These are phyloP conservation scores for Dryas iulia DNA, from an alignment of 1,140 invertebrate species.

Conservation along the genomic window DNA sequence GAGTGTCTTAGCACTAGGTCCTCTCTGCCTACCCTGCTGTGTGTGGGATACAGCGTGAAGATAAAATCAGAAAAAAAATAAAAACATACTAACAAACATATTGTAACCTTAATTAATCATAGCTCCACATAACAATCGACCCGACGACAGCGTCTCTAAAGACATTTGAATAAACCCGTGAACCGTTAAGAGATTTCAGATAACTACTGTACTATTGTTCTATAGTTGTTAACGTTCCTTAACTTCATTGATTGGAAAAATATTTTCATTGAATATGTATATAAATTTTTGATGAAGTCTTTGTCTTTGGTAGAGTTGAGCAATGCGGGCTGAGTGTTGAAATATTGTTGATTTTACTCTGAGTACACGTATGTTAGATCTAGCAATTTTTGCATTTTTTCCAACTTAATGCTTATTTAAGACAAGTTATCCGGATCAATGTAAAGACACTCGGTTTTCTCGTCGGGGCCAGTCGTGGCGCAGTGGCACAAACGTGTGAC, in stretches of 20 bases:
- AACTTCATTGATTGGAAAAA: slow-evolving; percentile 14
- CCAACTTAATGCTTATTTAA: too few relatives aligned
- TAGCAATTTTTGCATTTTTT: too few relatives aligned
- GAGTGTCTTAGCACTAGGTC: too few relatives aligned
- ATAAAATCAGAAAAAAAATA: too few relatives aligned
- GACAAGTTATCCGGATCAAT: too few relatives aligned
- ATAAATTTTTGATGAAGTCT: neutral
- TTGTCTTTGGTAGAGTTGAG: neutral
- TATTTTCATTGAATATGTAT: slow-evolving; percentile 11
- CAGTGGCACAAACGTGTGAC: too few relatives aligned
- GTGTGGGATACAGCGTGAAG: too few relatives aligned
- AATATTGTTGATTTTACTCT: neutral
- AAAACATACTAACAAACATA: neutral
- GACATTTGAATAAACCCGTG: slow-evolving; percentile 8
- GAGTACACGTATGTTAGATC: too few relatives aligned
- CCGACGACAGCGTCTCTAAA: neutral
- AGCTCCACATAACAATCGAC: slow-evolving; percentile 8
- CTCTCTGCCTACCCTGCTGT: too few relatives aligned
- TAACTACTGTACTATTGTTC: slow-evolving; percentile 9
- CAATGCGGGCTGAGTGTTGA: neutral
- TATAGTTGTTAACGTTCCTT: neutral
- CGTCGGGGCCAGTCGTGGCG: too few relatives aligned
- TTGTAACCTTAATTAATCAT: neutral
- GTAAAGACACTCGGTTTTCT: too few relatives aligned
- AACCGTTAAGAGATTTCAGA: neutral